phyloP scores from a whole-genome alignment of 1,140 invertebrate genomes.

The Drosophila sturtevanti region DNA sequence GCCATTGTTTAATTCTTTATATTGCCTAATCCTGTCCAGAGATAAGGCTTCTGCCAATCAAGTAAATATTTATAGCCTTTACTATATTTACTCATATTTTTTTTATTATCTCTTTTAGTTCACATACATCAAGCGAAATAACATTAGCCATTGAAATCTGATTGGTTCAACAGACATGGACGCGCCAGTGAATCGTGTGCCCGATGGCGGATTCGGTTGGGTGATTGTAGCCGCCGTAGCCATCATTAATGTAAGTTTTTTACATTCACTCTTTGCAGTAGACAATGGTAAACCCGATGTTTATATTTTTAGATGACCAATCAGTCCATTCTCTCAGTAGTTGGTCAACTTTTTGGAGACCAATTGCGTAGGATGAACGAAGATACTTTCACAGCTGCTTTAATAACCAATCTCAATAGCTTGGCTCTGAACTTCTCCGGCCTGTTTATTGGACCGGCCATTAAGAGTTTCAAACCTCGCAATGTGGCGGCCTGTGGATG shows the following conservation, averaged over 20 bases:
- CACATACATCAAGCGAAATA: background rate
- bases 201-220: slow-evolving; percentile 89
- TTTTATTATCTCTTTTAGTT: background rate
- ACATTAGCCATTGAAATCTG: background rate
- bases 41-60: background rate
- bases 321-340: slow-evolving; percentile 88
- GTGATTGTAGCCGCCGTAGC: slow-evolving; percentile 86
- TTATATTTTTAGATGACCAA: slow-evolving; percentile 85
- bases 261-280: background rate
- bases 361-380: slow-evolving; percentile 86
- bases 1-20: background rate
- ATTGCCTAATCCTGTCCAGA: background rate
- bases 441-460: slow-evolving; percentile 86
- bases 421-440: slow-evolving; percentile 88
- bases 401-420: slow-evolving; percentile 88
- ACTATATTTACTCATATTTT: background rate
- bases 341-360: slow-evolving; percentile 88
- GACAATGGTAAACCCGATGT: background rate
- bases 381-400: slow-evolving; percentile 86
- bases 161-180: slow-evolving; percentile 42
- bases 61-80: background rate
- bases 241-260: slow-evolving; percentile 86
- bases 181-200: slow-evolving; percentile 64
- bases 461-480: slow-evolving; percentile 86
- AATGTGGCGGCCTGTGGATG: slow-evolving; percentile 86